These are phyloP conservation scores for Morpho achilles DNA, from an alignment of 2,888 invertebrate genomes.

Conservation along the genomic window DNA sequence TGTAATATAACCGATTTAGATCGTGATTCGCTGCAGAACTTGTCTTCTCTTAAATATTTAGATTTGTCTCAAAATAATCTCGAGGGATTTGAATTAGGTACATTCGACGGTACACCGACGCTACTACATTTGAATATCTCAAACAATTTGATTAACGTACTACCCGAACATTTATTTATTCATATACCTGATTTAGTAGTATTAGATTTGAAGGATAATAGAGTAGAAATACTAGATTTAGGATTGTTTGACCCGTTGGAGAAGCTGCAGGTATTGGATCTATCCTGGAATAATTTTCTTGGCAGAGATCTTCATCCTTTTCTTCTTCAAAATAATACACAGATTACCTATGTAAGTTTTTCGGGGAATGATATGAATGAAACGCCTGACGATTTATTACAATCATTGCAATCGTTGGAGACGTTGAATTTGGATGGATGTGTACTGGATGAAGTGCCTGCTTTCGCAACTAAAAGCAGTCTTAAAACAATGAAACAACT, in stretches of 20 bases:
- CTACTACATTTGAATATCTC: slow-evolving; percentile 47
- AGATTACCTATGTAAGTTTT: slow-evolving; percentile 43
- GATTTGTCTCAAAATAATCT: slow-evolving; percentile 51
- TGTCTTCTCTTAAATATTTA: slow-evolving; percentile 39
- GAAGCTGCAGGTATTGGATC: slow-evolving; percentile 43
- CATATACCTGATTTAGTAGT: slow-evolving; percentile 40
- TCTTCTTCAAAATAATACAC: slow-evolving; percentile 39
- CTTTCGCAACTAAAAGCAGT: slow-evolving; percentile 43
- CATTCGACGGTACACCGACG: slow-evolving; percentile 39
- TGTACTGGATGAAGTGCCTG: slow-evolving; percentile 45
- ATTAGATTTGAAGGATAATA: slow-evolving; percentile 48
- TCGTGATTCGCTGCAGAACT: slow-evolving; percentile 39
- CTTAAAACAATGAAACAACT: slow-evolving; percentile 49
- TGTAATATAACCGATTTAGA: slow-evolving; percentile 41
- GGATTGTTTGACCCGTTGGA: slow-evolving; percentile 43
- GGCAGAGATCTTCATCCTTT: slow-evolving; percentile 39
- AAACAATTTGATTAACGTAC: slow-evolving; percentile 38
- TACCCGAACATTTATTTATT: slow-evolving; percentile 48
- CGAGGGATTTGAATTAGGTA: slow-evolving; percentile 38
- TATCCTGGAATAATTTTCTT: slow-evolving; percentile 44
- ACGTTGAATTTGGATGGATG: slow-evolving; percentile 45
- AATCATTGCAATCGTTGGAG: slow-evolving; percentile 37
- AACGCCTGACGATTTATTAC: slow-evolving; percentile 38
- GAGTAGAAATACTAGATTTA: slow-evolving; percentile 34
- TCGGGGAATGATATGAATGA: slow-evolving; percentile 49